phyloP scores from a whole-genome alignment of 1,140 invertebrate species.

The Philopotamus ludificatus region DNA sequence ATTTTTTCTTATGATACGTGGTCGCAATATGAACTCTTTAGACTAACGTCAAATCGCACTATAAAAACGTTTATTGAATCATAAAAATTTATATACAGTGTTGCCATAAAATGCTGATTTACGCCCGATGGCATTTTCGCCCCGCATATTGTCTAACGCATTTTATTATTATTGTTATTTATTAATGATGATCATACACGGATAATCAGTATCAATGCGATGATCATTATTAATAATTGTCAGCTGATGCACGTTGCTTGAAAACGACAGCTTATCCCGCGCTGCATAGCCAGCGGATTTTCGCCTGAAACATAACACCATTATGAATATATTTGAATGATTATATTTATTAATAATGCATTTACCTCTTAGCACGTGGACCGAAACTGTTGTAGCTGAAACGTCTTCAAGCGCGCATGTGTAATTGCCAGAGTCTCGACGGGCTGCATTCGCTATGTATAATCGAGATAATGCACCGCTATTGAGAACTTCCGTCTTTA shows the following conservation, averaged over 20 bases:
- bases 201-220: not conserved
- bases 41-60: too few species aligned
- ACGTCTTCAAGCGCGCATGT: slow-evolving; percentile 77
- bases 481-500: slow-evolving; percentile 76
- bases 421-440: slow-evolving; percentile 83
- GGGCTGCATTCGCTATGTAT: slow-evolving; percentile 80
- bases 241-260: slow-evolving; percentile 31
- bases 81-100: too few species aligned
- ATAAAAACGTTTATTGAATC: too few species aligned
- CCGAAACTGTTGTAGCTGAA: slow-evolving; percentile 71
- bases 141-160: too few species aligned
- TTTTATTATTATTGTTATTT: too few species aligned
- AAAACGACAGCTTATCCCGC: slow-evolving; percentile 43
- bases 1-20: too few species aligned
- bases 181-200: slow-evolving; percentile 8
- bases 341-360: slow-evolving; percentile 12
- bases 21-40: too few species aligned
- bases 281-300: slow-evolving; percentile 59
- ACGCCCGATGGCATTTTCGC: too few species aligned
- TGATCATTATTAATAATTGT: slow-evolving; percentile 37
- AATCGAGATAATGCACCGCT: slow-evolving; percentile 75
- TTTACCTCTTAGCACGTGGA: slow-evolving; percentile 80
- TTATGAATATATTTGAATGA: not conserved
- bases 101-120: too few species aligned
- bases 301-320: slow-evolving; percentile 50